Base-by-base conservation (phyloP, 2,113 vertebrate genomes). In the Mus pahari region DNA sequence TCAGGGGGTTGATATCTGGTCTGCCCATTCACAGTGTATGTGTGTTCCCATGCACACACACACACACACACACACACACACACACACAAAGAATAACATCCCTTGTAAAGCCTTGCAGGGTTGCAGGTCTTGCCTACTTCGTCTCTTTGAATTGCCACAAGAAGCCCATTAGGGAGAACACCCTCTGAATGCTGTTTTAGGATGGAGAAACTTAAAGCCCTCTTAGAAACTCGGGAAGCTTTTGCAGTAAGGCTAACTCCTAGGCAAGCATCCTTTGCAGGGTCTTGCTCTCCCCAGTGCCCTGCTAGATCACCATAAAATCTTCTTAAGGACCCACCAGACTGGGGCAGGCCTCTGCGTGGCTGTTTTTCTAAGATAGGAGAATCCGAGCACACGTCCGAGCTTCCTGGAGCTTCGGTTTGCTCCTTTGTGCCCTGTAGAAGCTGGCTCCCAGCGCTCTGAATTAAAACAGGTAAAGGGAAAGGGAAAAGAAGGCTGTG, bases 151-250 rank as follows among this genome's bases (percentile, higher is more conserved):
- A 39, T 62, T 19, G 45, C 62, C 50, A 26, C 2, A 71, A 7
- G n/a, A 68, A 79, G 68, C 31, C 62, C n/a, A 45, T 0, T 0
- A 42, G 36, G 36, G 36, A 71, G 60, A 58, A 45, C 7, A 17
- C 13, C 39, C 96, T 66, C 22, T 48, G 48, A 71, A 81, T 77
- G 31, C 16, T 2, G 7, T 39, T 22, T 24, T 1, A n/a, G 17
- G 55, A 58, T 82, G 53, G 7, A 74, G 31, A 48, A 62, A 60
- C 50, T n/a, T n/a, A 31, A 81, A 53, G 9, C 71, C 36, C 24
- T 26, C 58, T 0, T 4, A 64, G 89, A 68, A 64, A 50, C 22
- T 42, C 20, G 4, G 0, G 0, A 17, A 33, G n/a, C 7, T 6
- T 9, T 39, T 24, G 12, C 2, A 48, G 48, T 58, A 60, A 45